A percentile compares a stretch with the other conserved stretches of the same genome.
phyloP scores from a whole-genome alignment of 2,888 invertebrate species.

The Macrosiphum euphorbiae region DNA sequence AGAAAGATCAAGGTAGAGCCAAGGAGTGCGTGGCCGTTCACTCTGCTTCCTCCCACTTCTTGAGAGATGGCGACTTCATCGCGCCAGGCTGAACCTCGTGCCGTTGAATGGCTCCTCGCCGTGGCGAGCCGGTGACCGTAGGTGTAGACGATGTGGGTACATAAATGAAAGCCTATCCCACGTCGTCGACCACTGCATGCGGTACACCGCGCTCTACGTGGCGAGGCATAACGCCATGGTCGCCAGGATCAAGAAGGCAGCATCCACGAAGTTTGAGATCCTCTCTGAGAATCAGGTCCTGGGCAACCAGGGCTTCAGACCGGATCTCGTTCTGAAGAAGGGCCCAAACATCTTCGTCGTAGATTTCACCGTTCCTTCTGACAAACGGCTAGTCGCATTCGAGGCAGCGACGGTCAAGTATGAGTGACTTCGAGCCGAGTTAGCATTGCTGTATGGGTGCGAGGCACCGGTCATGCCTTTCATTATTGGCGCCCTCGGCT shows the following conservation, averaged over 20 bases:
- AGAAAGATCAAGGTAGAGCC: neutral
- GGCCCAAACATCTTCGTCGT: too few species aligned
- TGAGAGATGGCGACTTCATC: neutral
- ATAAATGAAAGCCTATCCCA: too few species aligned
- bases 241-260: neutral
- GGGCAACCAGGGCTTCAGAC: too few species aligned
- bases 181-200: neutral
- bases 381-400: too few species aligned
- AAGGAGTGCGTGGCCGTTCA: neutral
- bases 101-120: neutral
- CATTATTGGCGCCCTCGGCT: too few species aligned
- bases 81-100: neutral
- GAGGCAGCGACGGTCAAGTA: too few species aligned
- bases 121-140: neutral
- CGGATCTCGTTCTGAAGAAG: too few species aligned
- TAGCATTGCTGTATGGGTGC: too few species aligned
- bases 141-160: neutral
- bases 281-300: too few species aligned
- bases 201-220: constrained; percentile 5
- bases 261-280: neutral
- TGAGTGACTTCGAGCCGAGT: too few species aligned
- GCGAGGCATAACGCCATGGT: constrained; percentile 6
- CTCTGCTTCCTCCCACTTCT: neutral
- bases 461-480: too few species aligned
- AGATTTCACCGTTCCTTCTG: too few species aligned